Conservation (phyloP, 2,797 vertebrate species). For the Pitangus sulphuratus region DNA sequence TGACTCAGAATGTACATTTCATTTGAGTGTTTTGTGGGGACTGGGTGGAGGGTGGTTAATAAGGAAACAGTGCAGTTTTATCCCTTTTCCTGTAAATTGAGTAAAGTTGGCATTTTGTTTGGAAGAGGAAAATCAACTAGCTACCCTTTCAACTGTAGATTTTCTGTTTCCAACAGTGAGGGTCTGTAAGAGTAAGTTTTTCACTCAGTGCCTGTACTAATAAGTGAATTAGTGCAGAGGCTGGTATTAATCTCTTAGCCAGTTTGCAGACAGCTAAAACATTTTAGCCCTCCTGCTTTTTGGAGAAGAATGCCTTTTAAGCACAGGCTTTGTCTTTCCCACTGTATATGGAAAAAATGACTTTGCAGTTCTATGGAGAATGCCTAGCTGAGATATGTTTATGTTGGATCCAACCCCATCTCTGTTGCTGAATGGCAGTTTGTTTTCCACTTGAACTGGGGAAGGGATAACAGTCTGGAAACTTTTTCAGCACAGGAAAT, state of each 20-base stretch:
- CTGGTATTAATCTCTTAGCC: conserved; percentile 9
- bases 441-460: conserved; percentile 73
- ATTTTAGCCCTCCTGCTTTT: neutral
- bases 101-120: neutral
- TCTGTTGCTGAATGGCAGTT: conserved; percentile 77
- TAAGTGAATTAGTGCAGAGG: neutral
- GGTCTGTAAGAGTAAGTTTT: neutral
- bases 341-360: conserved; percentile 83
- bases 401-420: conserved; percentile 79
- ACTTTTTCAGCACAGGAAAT: conserved; percentile 63
- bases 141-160: neutral
- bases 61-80: neutral
- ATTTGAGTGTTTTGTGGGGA: neutral
- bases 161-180: neutral
- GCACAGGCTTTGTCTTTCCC: conserved; percentile 77
- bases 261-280: neutral
- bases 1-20: neutral
- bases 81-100: neutral
- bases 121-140: neutral
- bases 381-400: conserved; percentile 77
- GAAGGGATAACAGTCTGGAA: conserved; percentile 73
- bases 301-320: conserved; percentile 76
- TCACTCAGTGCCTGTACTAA: neutral
- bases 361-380: conserved; percentile 70
- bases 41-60: neutral